Evolutionary conservation across 1,140 invertebrate genomes (phyloP).

Genomic region (Diploscapter pachys): DNA sequence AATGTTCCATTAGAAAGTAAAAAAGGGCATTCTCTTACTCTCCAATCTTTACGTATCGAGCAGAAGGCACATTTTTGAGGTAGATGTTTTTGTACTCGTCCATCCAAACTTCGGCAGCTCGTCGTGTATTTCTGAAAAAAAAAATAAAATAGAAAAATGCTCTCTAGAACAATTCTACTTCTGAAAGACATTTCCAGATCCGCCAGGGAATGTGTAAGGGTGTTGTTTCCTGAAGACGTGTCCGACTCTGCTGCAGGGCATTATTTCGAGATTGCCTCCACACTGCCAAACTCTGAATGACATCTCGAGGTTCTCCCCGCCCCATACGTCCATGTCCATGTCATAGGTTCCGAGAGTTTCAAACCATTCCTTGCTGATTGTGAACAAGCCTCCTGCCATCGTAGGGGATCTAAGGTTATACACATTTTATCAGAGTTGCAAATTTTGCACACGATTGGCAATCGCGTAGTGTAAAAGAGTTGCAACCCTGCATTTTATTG

Average conservation of each 20-base stretch:
- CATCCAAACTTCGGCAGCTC: constrained; percentile 93
- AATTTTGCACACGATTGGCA: not conserved
- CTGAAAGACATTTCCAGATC: constrained; percentile 61
- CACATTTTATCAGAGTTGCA: too few relatives aligned
- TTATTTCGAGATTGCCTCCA: constrained; percentile 52
- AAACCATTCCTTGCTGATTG: constrained; percentile 86
- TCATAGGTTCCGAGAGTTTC: constrained; percentile 77
- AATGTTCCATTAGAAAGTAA: constrained; percentile 10
- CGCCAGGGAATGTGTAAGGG: constrained; percentile 90
- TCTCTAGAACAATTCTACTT: constrained; percentile 37
- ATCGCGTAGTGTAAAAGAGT: not conserved
- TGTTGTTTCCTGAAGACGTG: constrained; percentile 73
- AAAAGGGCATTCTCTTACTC: constrained; percentile 59
- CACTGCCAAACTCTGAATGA: constrained; percentile 75
- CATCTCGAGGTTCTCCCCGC: constrained; percentile 64
- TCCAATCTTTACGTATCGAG: constrained; percentile 63
- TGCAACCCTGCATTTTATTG: not conserved
- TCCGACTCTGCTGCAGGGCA: constrained; percentile 54
- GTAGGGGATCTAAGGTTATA: constrained; percentile 72
- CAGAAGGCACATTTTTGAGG: constrained; percentile 63
- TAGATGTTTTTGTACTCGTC: constrained; percentile 94
- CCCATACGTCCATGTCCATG: constrained; percentile 78
- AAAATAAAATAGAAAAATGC: not conserved
- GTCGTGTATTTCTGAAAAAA: constrained; percentile 95
- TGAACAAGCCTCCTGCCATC: constrained; percentile 92